Conservation (phyloP, 2,113 vertebrate genomes). For the Elephantulus edwardii region DNA sequence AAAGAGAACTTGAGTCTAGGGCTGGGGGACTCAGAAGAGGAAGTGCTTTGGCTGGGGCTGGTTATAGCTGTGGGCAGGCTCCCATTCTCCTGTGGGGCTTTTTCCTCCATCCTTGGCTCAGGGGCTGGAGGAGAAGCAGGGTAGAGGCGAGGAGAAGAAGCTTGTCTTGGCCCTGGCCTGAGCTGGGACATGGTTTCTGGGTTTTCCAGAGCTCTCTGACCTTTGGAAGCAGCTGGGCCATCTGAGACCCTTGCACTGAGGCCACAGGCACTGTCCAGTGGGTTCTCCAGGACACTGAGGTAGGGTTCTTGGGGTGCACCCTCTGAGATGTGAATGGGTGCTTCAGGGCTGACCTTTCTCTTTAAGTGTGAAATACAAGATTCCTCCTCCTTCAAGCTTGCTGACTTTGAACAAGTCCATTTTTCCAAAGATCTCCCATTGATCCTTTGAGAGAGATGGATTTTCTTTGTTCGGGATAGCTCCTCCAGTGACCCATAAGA, state of each 20-base stretch:
- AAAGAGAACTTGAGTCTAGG: constrained; percentile 87
- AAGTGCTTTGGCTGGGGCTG: neutral
- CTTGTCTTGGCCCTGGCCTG: neutral
- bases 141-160: constrained; percentile 21
- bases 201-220: neutral
- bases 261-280: constrained; percentile 74
- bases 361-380: constrained; percentile 83
- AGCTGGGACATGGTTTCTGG: neutral
- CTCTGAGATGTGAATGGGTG: constrained; percentile 76
- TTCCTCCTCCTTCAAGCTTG: constrained; percentile 83
- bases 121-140: neutral
- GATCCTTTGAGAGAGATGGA: neutral
- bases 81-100: neutral
- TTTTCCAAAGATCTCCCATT: neutral
- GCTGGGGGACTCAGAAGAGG: neutral
- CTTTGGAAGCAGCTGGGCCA: constrained; percentile 71
- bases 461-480: fast-evolving
- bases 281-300: constrained; percentile 84
- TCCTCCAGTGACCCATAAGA: neutral
- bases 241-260: constrained; percentile 82
- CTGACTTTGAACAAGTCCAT: constrained; percentile 70
- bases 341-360: constrained; percentile 80
- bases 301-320: constrained; percentile 87
- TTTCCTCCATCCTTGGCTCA: neutral
- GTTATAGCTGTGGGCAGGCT: neutral